These are phyloP conservation scores for Daphoenositta chrysoptera DNA, from an alignment of 2,113 vertebrate genomes.

Conservation along the genomic window DNA sequence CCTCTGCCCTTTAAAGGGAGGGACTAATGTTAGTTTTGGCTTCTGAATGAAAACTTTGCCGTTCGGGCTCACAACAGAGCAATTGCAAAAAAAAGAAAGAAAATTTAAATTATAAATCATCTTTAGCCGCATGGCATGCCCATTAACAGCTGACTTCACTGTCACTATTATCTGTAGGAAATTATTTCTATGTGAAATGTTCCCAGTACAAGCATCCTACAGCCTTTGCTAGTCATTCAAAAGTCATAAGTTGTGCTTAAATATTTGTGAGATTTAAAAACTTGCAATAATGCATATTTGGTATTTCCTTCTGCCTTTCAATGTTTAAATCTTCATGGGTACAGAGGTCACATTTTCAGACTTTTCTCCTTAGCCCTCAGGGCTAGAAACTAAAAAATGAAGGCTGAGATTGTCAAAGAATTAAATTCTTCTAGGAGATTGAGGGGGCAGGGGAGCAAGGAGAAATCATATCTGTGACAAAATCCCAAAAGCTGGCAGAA, in stretches of 20 bases:
- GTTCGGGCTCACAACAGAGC: constrained; percentile 13
- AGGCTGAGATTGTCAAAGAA: constrained; percentile 14
- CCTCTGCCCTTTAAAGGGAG: constrained; percentile 67
- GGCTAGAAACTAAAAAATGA: constrained; percentile 33
- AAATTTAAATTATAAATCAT: constrained; percentile 33
- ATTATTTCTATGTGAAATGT: background rate
- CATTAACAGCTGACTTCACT: background rate
- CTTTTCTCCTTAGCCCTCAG: background rate
- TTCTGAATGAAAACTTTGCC: constrained; percentile 54
- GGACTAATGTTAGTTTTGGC: constrained; percentile 63
- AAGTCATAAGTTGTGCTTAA: background rate
- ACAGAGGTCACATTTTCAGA: constrained; percentile 25
- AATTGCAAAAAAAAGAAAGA: background rate
- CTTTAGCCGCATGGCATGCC: background rate
- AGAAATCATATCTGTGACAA: background rate
- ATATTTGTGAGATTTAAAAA: background rate
- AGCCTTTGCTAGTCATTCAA: background rate
- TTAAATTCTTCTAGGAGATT: background rate
- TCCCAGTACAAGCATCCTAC: background rate
- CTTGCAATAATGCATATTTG: background rate
- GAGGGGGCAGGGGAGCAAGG: background rate
- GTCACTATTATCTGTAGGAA: background rate
- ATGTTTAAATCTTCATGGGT: background rate
- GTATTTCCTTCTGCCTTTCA: background rate
- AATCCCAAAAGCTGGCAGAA: background rate